These are phyloP conservation scores for Notarius lentiginosus DNA, from an alignment of 2,113 vertebrate species.

Conservation along the genomic window DNA sequence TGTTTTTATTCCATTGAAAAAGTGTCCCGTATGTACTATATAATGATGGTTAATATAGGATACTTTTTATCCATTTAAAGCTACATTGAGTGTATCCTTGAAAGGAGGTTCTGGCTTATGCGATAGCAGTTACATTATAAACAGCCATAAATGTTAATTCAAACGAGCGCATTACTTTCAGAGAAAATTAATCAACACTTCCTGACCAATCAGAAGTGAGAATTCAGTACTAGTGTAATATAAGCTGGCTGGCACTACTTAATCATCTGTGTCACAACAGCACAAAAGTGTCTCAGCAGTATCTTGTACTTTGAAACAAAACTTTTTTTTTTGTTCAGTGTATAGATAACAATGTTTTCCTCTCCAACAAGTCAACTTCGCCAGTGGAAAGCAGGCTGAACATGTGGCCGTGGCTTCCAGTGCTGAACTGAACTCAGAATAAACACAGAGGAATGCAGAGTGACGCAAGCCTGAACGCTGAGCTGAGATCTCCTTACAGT, in stretches of 20 bases:
- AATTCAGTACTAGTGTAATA: neutral
- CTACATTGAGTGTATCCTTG: neutral
- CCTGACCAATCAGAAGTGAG: neutral
- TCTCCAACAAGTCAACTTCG: neutral
- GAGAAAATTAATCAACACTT: neutral
- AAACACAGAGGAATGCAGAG: conserved; percentile 34
- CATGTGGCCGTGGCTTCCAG: conserved; percentile 3
- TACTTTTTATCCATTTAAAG: neutral
- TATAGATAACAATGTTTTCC: neutral
- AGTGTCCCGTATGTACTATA: too few species aligned
- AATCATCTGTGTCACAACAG: conserved; percentile 63
- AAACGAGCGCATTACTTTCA: neutral
- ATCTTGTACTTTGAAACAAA: neutral
- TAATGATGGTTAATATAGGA: conserved; percentile 57
- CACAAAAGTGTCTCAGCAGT: neutral
- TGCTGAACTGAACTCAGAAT: conserved; percentile 17
- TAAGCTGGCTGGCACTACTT: neutral
- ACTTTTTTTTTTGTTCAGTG: neutral
- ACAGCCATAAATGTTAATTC: neutral
- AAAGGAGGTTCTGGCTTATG: neutral
- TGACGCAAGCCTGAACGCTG: conserved; percentile 26
- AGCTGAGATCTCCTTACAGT: conserved; percentile 33
- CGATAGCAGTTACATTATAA: neutral
- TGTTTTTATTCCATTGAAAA: too few species aligned
- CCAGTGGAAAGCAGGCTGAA: neutral